phyloP scores from a whole-genome alignment of 1,140 invertebrate species.

The Belonocnema kinseyi region DNA sequence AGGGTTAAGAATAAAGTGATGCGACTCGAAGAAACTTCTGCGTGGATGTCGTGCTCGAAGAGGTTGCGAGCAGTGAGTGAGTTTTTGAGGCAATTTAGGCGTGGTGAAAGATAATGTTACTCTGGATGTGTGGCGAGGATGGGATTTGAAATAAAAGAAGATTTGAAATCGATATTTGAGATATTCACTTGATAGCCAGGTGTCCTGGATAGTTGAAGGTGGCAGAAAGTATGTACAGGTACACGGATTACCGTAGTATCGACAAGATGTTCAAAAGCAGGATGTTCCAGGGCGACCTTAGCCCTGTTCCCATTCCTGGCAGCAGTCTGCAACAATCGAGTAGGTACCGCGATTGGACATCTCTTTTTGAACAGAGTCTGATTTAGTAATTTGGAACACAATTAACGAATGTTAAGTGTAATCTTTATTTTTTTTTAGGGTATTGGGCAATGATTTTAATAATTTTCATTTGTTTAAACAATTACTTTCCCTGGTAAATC shows the following conservation, averaged over 20 bases:
- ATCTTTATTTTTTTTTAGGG: background rate
- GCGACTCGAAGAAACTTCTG: background rate
- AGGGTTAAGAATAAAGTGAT: background rate
- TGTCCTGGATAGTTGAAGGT: background rate
- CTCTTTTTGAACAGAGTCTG: background rate
- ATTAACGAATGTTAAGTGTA: background rate
- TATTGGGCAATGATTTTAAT: constrained; percentile 30
- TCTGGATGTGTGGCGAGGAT: background rate
- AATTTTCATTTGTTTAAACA: too few relatives aligned
- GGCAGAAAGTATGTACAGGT: constrained; percentile 49
- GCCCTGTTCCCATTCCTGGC: constrained; percentile 63
- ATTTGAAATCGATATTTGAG: background rate
- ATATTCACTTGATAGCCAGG: background rate
- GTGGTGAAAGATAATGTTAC: background rate
- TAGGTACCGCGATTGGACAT: constrained; percentile 50
- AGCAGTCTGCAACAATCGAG: constrained; percentile 62
- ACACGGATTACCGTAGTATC: constrained; percentile 52
- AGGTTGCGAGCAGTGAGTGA: background rate
- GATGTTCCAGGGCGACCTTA: constrained; percentile 67
- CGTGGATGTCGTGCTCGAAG: background rate
- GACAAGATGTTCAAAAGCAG: constrained; percentile 69
- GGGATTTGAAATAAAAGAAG: background rate
- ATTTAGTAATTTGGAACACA: background rate
- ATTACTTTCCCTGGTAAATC: too few relatives aligned
- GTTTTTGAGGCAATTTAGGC: too few relatives aligned